Conservation (phyloP, 2,113 vertebrate species). For the Dipodomys spectabilis region DNA sequence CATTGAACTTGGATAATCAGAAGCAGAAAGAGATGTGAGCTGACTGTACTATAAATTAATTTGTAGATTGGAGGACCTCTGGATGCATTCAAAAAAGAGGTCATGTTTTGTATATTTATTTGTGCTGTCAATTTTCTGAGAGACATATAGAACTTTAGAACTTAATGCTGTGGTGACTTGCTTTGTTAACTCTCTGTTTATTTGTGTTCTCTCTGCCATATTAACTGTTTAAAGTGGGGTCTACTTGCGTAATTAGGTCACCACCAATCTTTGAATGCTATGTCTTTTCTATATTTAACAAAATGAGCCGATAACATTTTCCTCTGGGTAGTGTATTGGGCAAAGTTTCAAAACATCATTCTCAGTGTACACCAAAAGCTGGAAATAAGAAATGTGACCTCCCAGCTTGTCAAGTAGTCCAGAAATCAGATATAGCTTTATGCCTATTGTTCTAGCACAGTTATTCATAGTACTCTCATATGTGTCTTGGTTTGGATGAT, state of each 20-base stretch:
- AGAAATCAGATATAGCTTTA: not conserved
- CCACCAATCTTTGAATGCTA: not conserved
- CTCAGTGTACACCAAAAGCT: not conserved
- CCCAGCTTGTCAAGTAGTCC: not conserved
- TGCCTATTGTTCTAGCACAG: conserved; percentile 55
- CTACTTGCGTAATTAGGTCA: not conserved
- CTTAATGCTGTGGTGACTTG: not conserved
- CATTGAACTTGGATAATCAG: conserved; percentile 3
- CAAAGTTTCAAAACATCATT: not conserved
- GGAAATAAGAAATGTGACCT: not conserved
- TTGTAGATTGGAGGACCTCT: not conserved
- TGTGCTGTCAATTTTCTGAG: not conserved
- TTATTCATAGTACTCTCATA: conserved; percentile 52
- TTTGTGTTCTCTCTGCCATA: not conserved
- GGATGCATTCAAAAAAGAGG: not conserved
- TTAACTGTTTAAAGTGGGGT: not conserved
- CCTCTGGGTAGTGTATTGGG: not conserved
- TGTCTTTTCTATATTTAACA: not conserved
- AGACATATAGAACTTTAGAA: not conserved
- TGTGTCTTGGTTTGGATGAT: not conserved
- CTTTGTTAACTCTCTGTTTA: not conserved
- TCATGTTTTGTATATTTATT: not conserved
- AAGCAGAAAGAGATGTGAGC: not conserved
- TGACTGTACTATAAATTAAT: not conserved
- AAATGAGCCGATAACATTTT: not conserved